Evolutionary conservation across 2,888 invertebrate species (phyloP).

Genomic region (Philereme vetulata): DNA sequence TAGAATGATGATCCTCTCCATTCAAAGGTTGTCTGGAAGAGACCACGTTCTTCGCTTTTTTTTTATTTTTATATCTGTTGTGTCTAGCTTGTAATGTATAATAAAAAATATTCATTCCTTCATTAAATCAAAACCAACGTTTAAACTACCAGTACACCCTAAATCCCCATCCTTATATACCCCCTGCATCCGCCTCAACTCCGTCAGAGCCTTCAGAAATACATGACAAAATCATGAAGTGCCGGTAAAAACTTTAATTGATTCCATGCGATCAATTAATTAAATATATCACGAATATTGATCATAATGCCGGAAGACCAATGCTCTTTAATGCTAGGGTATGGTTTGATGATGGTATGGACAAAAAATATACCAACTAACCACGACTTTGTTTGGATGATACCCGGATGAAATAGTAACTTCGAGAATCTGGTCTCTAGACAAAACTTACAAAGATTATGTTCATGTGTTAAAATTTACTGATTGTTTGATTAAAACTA

Average conservation of each 20-base stretch:
- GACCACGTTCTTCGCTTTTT: no score
- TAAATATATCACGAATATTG: constrained; percentile 44
- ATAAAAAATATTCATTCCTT: neutral
- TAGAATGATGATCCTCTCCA: no score
- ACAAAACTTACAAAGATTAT: no score
- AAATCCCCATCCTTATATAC: constrained; percentile 25
- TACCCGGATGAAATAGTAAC: neutral
- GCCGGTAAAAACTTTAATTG: constrained; percentile 60
- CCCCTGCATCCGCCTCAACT: constrained; percentile 50
- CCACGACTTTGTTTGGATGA: no score
- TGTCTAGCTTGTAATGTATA: no score
- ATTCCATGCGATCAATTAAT: constrained; percentile 54
- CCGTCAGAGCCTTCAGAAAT: constrained; percentile 48
- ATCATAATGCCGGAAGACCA: constrained; percentile 42
- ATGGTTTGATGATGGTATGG: constrained; percentile 6
- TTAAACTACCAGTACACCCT: neutral
- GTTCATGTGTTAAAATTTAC: no score
- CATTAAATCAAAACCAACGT: neutral
- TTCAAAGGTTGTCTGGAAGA: no score
- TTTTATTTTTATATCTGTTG: no score
- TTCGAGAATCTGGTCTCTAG: no score
- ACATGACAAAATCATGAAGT: constrained; percentile 52
- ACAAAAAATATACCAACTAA: constrained; percentile 19
- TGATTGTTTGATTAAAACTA: no score
- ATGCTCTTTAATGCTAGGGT: constrained; percentile 18